Evolutionary conservation across 2,888 invertebrate genomes (phyloP), one percentile per base, ranked within the genome.

Genomic region (Limnephilus lunatus): DNA sequence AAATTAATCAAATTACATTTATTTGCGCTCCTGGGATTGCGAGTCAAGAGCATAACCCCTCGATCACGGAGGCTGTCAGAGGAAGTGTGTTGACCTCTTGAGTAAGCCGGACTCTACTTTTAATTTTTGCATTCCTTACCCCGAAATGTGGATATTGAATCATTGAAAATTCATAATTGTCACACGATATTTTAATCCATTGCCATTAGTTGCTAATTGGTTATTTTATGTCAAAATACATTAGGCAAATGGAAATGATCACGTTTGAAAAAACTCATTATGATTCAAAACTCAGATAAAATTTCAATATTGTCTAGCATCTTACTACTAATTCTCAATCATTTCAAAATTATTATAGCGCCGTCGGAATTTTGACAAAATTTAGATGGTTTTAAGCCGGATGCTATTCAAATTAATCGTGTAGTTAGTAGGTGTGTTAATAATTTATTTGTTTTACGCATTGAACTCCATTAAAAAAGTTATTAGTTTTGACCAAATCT

Each of bases 181-280:
- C 30, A 44, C 48, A 48, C 15, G 30, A 44, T 86, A 48, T 86
- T 25, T 86, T 12, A 25, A 44, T 48, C 44, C 48, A 30, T 48
- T 2, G n/a, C 44, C 86, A 86, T 86, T 44, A 86, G 44, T 86
- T 44, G 86, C 86, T 86, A 86, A 86, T 86, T 86, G 48, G 86
- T 48, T 86, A 11, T 44, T 48, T 86, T 44, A 86, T 86, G 86
- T 86, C 48, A 86, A 86, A 30, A 44, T n/a, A 48, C 12, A n/a
- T 30, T 11, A 12, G 39, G 39, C 11, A 30, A 48, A 86, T 86
- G 14, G 44, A 44, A 44, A 86, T 25, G 30, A 44, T 35, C 44
- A 85, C 35, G 3, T 83, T 7, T 35, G 32, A 35, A 35, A 83
- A 83, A 83, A 83, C 83, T 35, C 35, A 35, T 83, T 35, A 32